These are phyloP conservation scores for Dasyurus viverrinus DNA, from an alignment of 2,113 vertebrate genomes.

Conservation along the genomic window DNA sequence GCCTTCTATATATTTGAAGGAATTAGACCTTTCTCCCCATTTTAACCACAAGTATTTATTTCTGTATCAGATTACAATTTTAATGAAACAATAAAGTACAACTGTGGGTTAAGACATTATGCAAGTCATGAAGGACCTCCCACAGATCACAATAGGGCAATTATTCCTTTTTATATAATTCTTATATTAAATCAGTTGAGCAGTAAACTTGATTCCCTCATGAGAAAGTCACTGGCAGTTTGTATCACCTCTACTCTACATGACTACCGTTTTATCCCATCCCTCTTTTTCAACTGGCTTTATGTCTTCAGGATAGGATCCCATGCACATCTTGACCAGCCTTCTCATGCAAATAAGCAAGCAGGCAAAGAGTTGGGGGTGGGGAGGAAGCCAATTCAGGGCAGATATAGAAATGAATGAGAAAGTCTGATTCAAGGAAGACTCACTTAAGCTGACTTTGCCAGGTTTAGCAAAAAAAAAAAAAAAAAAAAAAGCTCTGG, in stretches of 20 bases:
- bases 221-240: constrained; percentile 48
- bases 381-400: constrained; percentile 62
- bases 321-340: constrained; percentile 15
- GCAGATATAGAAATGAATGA: constrained; percentile 25
- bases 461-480: background rate
- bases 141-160: constrained; percentile 47
- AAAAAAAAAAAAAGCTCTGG: constrained; percentile 47
- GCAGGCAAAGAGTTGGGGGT: constrained; percentile 40
- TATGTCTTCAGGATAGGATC: constrained; percentile 15
- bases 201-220: constrained; percentile 65
- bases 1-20: too few species aligned
- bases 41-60: constrained; percentile 82
- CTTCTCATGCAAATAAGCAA: constrained; percentile 60
- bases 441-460: constrained; percentile 56
- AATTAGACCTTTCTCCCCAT: background rate
- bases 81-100: constrained; percentile 85
- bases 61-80: constrained; percentile 82
- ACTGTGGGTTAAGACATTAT: constrained; percentile 78
- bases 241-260: background rate
- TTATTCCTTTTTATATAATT: constrained; percentile 71
- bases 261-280: constrained; percentile 8
- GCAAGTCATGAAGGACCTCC: constrained; percentile 71
- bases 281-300: background rate
- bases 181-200: constrained; percentile 67
- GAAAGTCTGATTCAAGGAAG: constrained; percentile 14